Evolutionary conservation across 2,888 invertebrate genomes (phyloP), one percentile per base, ranked within the genome.

Genomic region (Andricus curvator): DNA sequence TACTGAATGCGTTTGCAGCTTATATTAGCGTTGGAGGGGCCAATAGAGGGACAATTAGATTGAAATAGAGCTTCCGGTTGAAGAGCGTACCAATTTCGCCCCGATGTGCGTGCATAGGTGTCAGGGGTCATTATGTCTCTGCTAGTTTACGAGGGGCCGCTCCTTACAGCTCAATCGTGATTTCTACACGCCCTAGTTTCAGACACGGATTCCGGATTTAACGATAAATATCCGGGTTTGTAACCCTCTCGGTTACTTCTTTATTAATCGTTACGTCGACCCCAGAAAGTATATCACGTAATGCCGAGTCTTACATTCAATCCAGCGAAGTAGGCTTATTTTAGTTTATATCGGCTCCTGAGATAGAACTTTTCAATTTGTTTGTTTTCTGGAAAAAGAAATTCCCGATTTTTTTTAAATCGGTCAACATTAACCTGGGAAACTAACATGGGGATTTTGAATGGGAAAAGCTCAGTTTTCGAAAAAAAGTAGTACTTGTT

Each of bases 1-100:
- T 17, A 29, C 22, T 56, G 29, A 29, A n/a, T 51, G 13, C 0
- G 29, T 74, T 51, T 29, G 20, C 13, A 25, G 62, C 62, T 17
- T 29, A 20, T 56, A 44, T 70, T 44, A 70, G 20, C 62, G 22
- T 25, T 22, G 25, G 65, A 67, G 60, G 56, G 67, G 79, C 74
- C 80, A 80, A 70, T 56, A 78, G 70, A 78, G 66, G 77, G 78
- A 90, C 91, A 91, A 91, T 91, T 91, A 91, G 88, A 88, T 88
- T 91, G 91, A 91, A 91, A 91, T 91, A 91, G 90, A 90, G 88
- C 88, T 91, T 91, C 91, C 91, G 91, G 89, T 85, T 85, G 84
- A 81, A 85, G 80, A 78, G 51, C 80, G 44, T 60, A 22, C 51
- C 70, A 22, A 65, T 56, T 41, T 65, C 8, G 41, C 29, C 22